A percentile compares a stretch with the other conserved stretches of the same genome.
These are phyloP conservation scores for Catotricha subobsoleta DNA, from an alignment of 2,888 invertebrate species.

Conservation along the genomic window DNA sequence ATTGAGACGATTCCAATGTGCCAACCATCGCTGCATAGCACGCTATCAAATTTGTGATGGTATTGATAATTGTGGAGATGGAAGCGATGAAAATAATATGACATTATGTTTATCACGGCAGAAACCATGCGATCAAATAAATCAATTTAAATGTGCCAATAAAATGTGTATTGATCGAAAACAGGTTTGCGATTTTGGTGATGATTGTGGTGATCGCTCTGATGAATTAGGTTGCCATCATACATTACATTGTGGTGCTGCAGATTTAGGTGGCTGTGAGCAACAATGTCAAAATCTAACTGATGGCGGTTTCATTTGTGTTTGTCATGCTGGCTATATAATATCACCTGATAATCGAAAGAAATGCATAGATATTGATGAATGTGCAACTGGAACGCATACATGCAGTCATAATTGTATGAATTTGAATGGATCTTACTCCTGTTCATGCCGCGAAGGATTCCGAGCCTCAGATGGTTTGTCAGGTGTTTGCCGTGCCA, in stretches of 20 bases:
- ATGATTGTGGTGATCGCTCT: conserved; percentile 80
- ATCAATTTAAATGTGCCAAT: conserved; percentile 79
- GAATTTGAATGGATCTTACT: conserved; percentile 78
- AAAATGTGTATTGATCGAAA: conserved; percentile 61
- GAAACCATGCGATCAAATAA: conserved; percentile 54
- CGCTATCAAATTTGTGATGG: conserved; percentile 80
- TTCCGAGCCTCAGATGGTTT: conserved; percentile 56
- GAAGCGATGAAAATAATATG: conserved; percentile 90
- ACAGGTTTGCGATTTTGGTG: conserved; percentile 72
- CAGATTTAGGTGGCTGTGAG: conserved; percentile 63
- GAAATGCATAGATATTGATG: conserved; percentile 75
- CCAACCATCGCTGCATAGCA: conserved; percentile 72
- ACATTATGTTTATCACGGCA: conserved; percentile 63
- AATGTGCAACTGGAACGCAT: conserved; percentile 65
- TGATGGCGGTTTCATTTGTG: conserved; percentile 72
- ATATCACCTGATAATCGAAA: conserved; percentile 63
- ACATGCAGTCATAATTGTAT: conserved; percentile 87
- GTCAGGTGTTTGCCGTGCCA: conserved; percentile 67
- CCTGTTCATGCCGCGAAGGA: conserved; percentile 71
- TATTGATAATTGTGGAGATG: conserved; percentile 82
- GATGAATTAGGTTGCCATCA: conserved; percentile 83
- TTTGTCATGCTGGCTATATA: conserved; percentile 74
- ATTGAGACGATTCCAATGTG: conserved; percentile 70
- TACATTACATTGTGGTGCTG: conserved; percentile 37
- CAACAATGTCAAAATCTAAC: conserved; percentile 79